phyloP scores from a whole-genome alignment of 2,797 vertebrate species.

The Clamator glandarius region DNA sequence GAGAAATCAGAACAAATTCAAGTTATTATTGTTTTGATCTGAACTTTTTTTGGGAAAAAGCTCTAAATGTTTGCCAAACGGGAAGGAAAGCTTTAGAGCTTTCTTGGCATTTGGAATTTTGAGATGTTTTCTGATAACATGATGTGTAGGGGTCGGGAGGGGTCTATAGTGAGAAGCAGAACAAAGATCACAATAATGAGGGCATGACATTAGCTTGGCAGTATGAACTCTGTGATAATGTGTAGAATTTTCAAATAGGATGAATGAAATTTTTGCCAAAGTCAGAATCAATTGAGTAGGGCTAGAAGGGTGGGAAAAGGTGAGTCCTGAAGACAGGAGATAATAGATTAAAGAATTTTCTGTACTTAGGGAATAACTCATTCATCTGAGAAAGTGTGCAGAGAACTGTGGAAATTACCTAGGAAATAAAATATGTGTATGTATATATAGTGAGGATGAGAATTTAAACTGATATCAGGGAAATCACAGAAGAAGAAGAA shows the following conservation, averaged over 20 bases:
- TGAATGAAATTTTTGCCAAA: slow-evolving; percentile 29
- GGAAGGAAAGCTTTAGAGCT: not conserved
- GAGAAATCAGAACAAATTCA: not conserved
- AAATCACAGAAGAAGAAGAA: slow-evolving; percentile 30
- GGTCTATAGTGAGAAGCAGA: slow-evolving; percentile 3
- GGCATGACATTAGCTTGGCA: not conserved
- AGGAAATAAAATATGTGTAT: slow-evolving; percentile 39
- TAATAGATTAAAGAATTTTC: slow-evolving; percentile 6
- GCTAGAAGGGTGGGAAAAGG: not conserved
- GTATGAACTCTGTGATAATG: not conserved
- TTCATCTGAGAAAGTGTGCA: slow-evolving; percentile 3
- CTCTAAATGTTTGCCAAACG: not conserved
- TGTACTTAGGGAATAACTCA: not conserved
- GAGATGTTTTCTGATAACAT: not conserved
- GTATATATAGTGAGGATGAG: not conserved
- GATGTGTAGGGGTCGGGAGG: not conserved
- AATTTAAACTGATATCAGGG: slow-evolving; percentile 29
- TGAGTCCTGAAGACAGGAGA: not conserved
- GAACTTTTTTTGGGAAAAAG: not conserved
- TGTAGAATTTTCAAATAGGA: not conserved
- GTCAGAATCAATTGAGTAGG: not conserved
- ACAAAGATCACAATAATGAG: slow-evolving; percentile 25
- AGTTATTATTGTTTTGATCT: not conserved
- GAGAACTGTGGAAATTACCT: slow-evolving; percentile 28
- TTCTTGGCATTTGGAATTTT: not conserved